Conservation (phyloP, 2,113 vertebrate species). For the Neopipo cinnamomea region DNA sequence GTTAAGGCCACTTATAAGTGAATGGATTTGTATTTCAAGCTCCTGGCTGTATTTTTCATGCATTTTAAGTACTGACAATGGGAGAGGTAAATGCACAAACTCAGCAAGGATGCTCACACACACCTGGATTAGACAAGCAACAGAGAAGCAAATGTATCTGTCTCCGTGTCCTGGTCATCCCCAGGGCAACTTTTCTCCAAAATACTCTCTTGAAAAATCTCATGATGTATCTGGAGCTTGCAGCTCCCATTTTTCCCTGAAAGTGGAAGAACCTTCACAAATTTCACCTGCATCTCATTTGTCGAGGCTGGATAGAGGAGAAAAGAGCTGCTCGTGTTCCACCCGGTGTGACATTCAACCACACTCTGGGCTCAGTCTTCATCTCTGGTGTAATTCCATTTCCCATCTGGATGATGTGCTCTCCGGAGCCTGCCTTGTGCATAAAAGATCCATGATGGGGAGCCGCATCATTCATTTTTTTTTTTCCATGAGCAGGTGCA, state of each 20-base stretch:
- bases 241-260: neutral
- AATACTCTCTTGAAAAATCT: neutral
- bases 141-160: neutral
- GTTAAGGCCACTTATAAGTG: constrained; percentile 38
- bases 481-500: constrained; percentile 64
- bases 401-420: constrained; percentile 16
- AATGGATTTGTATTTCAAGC: constrained; percentile 1
- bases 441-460: constrained; percentile 5
- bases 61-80: constrained; percentile 23
- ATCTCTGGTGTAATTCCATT: neutral
- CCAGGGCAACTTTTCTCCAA: neutral
- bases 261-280: neutral
- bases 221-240: neutral
- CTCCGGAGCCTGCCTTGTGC: neutral
- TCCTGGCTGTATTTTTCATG: constrained; percentile 17
- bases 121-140: neutral
- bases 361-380: neutral
- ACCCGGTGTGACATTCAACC: neutral
- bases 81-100: neutral
- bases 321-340: neutral
- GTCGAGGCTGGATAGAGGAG: neutral
- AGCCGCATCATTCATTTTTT: neutral
- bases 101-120: neutral
- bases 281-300: neutral
- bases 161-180: neutral